phyloP scores from a whole-genome alignment of 1,140 invertebrate species.

The Bradysia coprophila region DNA sequence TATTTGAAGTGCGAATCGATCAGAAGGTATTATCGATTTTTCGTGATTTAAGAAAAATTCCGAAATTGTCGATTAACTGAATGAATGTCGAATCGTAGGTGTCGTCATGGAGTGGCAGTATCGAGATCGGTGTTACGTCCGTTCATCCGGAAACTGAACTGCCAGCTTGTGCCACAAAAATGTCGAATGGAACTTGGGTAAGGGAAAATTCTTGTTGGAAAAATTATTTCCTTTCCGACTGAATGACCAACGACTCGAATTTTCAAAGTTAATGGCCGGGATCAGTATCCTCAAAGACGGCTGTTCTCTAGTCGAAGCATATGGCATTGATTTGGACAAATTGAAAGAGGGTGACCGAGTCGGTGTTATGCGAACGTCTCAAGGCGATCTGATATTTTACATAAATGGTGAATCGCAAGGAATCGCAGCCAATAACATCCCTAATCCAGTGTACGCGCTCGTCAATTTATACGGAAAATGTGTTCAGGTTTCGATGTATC shows the following conservation, averaged over 20 bases:
- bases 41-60: conserved; percentile 1
- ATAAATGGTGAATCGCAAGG: conserved; percentile 80
- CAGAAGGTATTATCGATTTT: conserved; percentile 46
- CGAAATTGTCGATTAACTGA: conserved; percentile 2
- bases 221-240: too few species aligned
- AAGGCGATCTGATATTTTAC: conserved; percentile 74
- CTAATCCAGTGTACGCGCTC: conserved; percentile 59
- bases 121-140: conserved; percentile 81
- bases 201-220: too few species aligned
- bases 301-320: conserved; percentile 53
- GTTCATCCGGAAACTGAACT: conserved; percentile 64
- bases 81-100: too few species aligned
- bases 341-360: conserved; percentile 70
- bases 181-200: conserved; percentile 74
- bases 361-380: conserved; percentile 61
- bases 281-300: conserved; percentile 72
- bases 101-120: conserved; percentile 80
- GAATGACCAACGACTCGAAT: too few species aligned
- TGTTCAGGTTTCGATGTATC: conserved; percentile 59
- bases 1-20: conserved; percentile 80
- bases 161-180: conserved; percentile 65
- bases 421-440: conserved; percentile 59
- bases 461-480: conserved; percentile 87
- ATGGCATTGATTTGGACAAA: conserved; percentile 67
- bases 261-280: conserved; percentile 57